These are phyloP conservation scores for Anableps anableps DNA, from an alignment of 2,797 vertebrate genomes.

Conservation along the genomic window DNA sequence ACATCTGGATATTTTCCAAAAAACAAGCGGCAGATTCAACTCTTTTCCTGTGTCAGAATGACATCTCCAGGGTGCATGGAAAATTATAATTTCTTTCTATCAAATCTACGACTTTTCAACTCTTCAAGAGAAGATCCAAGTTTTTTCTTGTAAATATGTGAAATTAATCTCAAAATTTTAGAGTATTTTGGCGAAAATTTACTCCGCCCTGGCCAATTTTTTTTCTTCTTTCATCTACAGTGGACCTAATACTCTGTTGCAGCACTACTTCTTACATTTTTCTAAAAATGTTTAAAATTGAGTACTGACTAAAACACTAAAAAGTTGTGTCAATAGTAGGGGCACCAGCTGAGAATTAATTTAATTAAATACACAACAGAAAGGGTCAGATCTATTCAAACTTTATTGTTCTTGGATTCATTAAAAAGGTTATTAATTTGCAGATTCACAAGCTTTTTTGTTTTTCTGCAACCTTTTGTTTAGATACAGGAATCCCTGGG, in stretches of 20 bases:
- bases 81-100: too few species aligned
- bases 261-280: background rate
- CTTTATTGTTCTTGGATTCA: background rate
- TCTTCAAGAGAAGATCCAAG: too few species aligned
- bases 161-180: too few species aligned
- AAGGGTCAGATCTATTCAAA: background rate
- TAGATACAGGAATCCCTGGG: background rate
- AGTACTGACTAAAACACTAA: background rate
- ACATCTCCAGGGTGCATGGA: too few species aligned
- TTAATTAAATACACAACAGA: background rate
- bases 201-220: too few species aligned
- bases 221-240: background rate
- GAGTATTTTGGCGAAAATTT: too few species aligned
- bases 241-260: too few species aligned
- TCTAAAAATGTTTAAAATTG: background rate
- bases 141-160: too few species aligned
- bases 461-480: background rate
- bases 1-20: too few species aligned
- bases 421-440: background rate
- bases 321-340: background rate
- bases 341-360: background rate
- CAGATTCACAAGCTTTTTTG: background rate
- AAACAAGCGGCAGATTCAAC: too few species aligned
- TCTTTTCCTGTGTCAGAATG: too few species aligned
- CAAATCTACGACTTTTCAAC: too few species aligned